Conservation (phyloP, 2,797 vertebrate species). For the Chelonia mydas region DNA sequence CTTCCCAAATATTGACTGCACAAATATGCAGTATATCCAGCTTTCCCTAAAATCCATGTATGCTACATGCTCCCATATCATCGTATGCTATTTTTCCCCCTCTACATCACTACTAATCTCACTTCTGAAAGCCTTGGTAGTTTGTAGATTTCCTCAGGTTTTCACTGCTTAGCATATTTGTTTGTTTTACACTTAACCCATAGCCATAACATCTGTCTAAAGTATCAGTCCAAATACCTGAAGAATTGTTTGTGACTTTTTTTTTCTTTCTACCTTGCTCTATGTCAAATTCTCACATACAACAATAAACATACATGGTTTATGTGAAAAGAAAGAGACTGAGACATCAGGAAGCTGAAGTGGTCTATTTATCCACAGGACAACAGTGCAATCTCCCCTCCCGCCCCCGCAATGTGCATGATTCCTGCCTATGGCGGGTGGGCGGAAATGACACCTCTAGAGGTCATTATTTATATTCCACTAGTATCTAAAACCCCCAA, state of each 20-base stretch:
- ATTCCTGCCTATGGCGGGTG: not conserved
- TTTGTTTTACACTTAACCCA: not conserved
- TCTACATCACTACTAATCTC: not conserved
- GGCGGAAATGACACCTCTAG: not conserved
- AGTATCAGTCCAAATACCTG: not conserved
- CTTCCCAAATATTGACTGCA: constrained; percentile 54
- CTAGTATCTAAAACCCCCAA: not conserved
- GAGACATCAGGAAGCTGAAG: constrained; percentile 4
- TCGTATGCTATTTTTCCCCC: not conserved
- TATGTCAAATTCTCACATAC: constrained; percentile 2
- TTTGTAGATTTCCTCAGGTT: not conserved
- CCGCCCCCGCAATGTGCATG: not conserved
- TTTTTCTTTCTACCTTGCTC: not conserved
- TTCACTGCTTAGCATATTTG: not conserved
- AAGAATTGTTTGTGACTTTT: not conserved
- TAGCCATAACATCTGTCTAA: not conserved
- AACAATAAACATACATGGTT: not conserved
- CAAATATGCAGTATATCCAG: constrained; percentile 44
- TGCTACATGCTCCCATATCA: not conserved
- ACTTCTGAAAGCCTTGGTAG: not conserved
- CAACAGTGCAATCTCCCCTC: not conserved
- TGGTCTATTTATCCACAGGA: not conserved
- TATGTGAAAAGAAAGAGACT: not conserved
- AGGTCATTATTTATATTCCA: not conserved
- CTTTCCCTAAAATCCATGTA: constrained; percentile 18